phyloP scores from a whole-genome alignment of 2,113 vertebrate species.

The Poeciliopsis turrubarensis region DNA sequence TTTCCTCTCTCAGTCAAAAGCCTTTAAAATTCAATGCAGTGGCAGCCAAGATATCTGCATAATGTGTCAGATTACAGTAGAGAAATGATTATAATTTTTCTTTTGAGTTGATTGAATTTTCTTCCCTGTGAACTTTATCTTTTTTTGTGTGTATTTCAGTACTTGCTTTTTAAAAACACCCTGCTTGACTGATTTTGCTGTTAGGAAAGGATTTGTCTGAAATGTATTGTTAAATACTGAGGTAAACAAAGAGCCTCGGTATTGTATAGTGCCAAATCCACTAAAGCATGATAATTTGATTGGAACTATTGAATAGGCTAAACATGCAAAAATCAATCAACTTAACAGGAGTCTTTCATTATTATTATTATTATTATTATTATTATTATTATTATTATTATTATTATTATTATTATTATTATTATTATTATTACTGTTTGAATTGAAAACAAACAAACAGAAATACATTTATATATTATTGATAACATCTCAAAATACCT shows the following conservation, averaged over 20 bases:
- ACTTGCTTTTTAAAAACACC: not conserved
- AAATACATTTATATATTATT: too few relatives aligned
- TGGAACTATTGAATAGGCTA: not conserved
- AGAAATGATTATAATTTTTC: not conserved
- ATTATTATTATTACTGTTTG: not conserved
- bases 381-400: too few relatives aligned
- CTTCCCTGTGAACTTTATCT: not conserved
- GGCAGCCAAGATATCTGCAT: not conserved
- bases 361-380: too few relatives aligned
- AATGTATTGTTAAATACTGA: not conserved
- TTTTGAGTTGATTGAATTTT: not conserved
- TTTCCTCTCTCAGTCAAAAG: slow-evolving; percentile 26
- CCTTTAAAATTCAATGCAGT: slow-evolving; percentile 14
- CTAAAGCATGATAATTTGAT: not conserved
- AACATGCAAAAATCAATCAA: not conserved
- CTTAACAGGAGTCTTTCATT: not conserved
- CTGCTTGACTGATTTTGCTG: not conserved
- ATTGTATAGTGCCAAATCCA: not conserved
- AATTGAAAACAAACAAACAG: too few relatives aligned
- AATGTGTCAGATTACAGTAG: not conserved
- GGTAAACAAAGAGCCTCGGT: not conserved
- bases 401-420: too few relatives aligned
- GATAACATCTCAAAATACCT: not conserved
- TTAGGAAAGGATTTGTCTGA: not conserved
- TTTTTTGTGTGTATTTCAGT: not conserved